Evolutionary conservation across 2,888 invertebrate species (phyloP).

Genomic region (Temnothorax ravouxi): DNA sequence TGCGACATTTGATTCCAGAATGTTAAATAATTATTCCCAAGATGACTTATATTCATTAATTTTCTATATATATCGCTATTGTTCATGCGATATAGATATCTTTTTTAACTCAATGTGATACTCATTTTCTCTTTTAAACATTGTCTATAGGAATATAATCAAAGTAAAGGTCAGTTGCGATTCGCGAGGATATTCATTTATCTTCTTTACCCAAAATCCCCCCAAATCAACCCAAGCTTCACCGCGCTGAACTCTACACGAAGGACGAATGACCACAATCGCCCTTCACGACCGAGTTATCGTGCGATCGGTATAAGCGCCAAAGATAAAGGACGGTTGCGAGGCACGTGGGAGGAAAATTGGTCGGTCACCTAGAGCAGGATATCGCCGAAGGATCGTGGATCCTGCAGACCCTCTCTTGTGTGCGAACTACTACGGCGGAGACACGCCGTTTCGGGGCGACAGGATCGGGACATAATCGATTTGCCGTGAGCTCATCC

Average conservation of each 20-base stretch:
- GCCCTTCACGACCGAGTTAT: slow-evolving; percentile 74
- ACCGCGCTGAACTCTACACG: slow-evolving; percentile 19
- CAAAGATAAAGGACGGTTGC: slow-evolving; percentile 70
- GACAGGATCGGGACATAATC: slow-evolving; percentile 83
- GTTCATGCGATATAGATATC: background rate
- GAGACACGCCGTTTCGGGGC: slow-evolving; percentile 56
- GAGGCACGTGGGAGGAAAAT: slow-evolving; percentile 62
- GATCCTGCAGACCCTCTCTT: slow-evolving; percentile 61
- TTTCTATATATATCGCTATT: background rate
- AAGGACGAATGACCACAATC: slow-evolving; percentile 41
- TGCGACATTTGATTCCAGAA: background rate
- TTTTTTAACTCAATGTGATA: background rate
- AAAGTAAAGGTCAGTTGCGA: slow-evolving; percentile 9
- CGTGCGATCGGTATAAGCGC: slow-evolving; percentile 72
- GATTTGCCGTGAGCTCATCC: slow-evolving; percentile 86
- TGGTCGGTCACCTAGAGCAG: slow-evolving; percentile 74
- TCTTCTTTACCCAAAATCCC: slow-evolving; percentile 18
- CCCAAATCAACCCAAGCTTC: slow-evolving; percentile 37
- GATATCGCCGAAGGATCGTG: slow-evolving; percentile 75
- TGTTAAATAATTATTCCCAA: background rate
- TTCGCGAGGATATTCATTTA: slow-evolving; percentile 38
- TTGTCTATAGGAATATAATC: background rate
- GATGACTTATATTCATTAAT: background rate
- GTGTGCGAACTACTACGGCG: slow-evolving; percentile 62
- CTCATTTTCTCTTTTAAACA: background rate